Conservation (phyloP, 2,888 invertebrate species). For the Leuctra nigra region DNA sequence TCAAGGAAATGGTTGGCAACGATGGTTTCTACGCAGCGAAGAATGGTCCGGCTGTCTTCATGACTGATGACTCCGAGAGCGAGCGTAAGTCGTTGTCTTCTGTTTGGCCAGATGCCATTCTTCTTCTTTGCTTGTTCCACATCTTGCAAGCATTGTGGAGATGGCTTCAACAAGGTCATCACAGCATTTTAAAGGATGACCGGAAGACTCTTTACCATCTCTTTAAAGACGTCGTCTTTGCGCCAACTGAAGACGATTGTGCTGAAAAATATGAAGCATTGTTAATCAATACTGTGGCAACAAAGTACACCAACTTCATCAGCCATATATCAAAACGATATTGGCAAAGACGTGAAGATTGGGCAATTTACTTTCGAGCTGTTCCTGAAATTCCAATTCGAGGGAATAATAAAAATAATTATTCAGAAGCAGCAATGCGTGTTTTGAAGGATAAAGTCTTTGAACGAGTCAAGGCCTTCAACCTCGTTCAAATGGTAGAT, state of each 20-base stretch:
- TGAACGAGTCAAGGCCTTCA: constrained; percentile 30
- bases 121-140: constrained; percentile 14
- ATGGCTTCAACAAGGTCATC: neutral
- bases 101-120: neutral
- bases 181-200: neutral
- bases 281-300: too few species aligned
- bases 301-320: neutral
- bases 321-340: neutral
- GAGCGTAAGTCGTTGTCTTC: constrained; percentile 2
- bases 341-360: constrained; percentile 20
- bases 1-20: neutral
- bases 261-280: too few species aligned
- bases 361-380: constrained; percentile 27
- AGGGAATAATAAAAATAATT: constrained; percentile 31
- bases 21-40: neutral
- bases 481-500: constrained; percentile 25
- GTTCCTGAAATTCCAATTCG: constrained; percentile 27
- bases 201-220: neutral
- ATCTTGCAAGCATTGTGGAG: constrained; percentile 13
- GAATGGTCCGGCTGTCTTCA: constrained; percentile 3
- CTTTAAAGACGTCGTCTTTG: too few species aligned
- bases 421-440: constrained; percentile 30
- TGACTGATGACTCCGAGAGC: constrained; percentile 9
- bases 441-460: constrained; percentile 30
- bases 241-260: too few species aligned